phyloP scores from a whole-genome alignment of 2,888 invertebrate species.

The Agrochola lychnidis region DNA sequence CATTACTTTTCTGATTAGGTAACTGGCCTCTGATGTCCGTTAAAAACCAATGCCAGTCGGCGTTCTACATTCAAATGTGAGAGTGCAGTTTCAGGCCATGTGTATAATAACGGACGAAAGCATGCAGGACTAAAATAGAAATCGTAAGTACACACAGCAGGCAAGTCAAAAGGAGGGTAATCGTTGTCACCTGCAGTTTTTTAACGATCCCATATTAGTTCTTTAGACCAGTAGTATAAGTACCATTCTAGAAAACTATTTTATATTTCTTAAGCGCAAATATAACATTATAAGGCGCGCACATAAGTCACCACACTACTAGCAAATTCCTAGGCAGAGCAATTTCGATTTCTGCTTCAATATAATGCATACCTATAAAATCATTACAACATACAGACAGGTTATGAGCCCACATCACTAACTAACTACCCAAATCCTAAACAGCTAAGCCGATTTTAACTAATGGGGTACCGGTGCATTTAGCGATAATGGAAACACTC shows the following conservation, averaged over 20 bases:
- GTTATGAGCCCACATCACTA: conserved; percentile 17
- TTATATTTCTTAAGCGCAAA: neutral
- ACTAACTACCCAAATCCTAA: conserved; percentile 25
- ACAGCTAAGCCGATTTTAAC: conserved; percentile 39
- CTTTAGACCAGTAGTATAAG: neutral
- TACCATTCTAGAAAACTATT: neutral
- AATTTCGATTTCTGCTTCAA: conserved; percentile 1
- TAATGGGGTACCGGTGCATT: conserved; percentile 37
- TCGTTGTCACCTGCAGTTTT: neutral
- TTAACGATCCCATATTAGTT: neutral
- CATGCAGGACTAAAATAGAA: conserved; percentile 18
- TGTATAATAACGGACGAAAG: conserved; percentile 11
- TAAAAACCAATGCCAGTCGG: conserved; percentile 31
- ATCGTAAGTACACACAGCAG: neutral
- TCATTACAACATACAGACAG: neutral
- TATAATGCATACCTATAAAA: neutral
- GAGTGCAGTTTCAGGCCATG: conserved; percentile 19
- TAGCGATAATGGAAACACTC: conserved; percentile 39
- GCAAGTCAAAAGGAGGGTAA: conserved; percentile 2
- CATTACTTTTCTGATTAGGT: neutral
- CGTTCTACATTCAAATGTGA: conserved; percentile 38
- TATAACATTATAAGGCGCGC: neutral
- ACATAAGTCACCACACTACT: neutral
- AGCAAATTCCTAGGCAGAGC: neutral
- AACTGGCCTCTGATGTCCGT: neutral